These are phyloP conservation scores for Berghia stephanieae DNA, from an alignment of 1,140 invertebrate genomes.

Conservation along the genomic window DNA sequence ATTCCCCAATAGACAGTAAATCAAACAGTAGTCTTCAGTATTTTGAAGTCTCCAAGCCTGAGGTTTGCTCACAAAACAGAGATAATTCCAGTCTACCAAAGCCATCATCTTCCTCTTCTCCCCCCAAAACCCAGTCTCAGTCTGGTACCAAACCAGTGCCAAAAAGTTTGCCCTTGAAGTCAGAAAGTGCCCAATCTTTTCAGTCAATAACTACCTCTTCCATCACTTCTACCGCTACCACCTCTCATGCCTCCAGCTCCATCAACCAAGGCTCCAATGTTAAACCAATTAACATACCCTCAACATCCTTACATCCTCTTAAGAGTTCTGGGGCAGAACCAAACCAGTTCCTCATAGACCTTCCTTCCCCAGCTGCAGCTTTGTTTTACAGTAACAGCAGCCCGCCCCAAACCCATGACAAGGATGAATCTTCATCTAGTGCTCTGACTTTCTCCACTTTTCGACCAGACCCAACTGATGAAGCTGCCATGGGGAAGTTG, in stretches of 20 bases:
- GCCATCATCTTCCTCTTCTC: constrained; percentile 12
- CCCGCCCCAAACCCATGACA: constrained; percentile 26
- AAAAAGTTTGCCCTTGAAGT: not conserved
- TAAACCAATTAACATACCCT: not conserved
- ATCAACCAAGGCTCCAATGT: not conserved
- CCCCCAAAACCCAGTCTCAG: not conserved
- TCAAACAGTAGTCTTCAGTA: too few relatives aligned
- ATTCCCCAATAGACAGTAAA: too few relatives aligned
- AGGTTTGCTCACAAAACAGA: constrained; percentile 6
- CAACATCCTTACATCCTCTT: not conserved
- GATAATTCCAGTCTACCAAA: not conserved
- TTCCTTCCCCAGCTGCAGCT: constrained; percentile 49
- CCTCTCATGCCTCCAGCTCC: not conserved
- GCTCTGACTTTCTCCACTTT: constrained; percentile 42
- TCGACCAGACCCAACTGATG: constrained; percentile 36
- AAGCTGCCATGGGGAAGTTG: not conserved
- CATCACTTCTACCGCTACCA: not conserved
- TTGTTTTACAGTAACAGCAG: constrained; percentile 44
- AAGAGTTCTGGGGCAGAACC: too few relatives aligned
- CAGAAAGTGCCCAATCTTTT: too few relatives aligned
- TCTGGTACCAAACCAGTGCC: constrained; percentile 1
- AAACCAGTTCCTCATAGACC: constrained; percentile 42
- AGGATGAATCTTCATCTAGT: not conserved
- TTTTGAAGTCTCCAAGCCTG: constrained; percentile 31
- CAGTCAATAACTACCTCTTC: too few relatives aligned